Base-by-base conservation (phyloP, 2,797 vertebrate genomes). In the Pampus argenteus region DNA sequence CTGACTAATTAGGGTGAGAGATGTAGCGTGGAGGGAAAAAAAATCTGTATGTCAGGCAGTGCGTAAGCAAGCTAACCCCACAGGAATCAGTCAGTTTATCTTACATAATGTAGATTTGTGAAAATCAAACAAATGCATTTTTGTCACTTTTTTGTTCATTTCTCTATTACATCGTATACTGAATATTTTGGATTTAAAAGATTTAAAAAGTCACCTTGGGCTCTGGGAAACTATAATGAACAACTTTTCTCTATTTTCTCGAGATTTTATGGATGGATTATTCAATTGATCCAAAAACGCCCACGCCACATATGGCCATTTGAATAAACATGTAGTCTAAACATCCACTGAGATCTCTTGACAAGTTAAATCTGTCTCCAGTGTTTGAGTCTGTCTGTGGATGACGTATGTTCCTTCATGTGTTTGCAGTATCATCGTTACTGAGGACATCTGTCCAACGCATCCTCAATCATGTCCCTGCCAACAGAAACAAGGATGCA, bases 1-100 rank as follows among this genome's bases (percentile, higher is more conserved):
- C 75, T 61, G 77, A 86, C 80, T 86, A 88, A 92, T 88, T 86
- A 85, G 78, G 63, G 56, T 51, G 76, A 79, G 77, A 63, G 67
- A 87, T 72, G 74, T 71, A 73, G 51, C 63, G 14, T 31, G 13
- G 62, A 65, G 6, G 2, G 20, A 49, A 50, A 56, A 73, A 60
- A 71, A 48, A 29, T 25, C 71, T 62, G 56, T 14, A 60, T 26
- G 57, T 47, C 22, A 8, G 23, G 28, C 70, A 51, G 51, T 52
- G 74, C 13, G 4, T 29, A 63, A 64, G 65, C 55, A 63, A 61
- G 5, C 47, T 38, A 54, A 28, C 66, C 49, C 81, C 71, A 49
- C 29, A 63, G 14, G 6, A 51, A 56, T 55, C 17, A 26, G 42
- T 40, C 23, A 15, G 56, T 60, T 29, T 13, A 50, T 8, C 5